Base-by-base conservation (phyloP, 2,888 invertebrate species). In the Diachrysia chrysitis region DNA sequence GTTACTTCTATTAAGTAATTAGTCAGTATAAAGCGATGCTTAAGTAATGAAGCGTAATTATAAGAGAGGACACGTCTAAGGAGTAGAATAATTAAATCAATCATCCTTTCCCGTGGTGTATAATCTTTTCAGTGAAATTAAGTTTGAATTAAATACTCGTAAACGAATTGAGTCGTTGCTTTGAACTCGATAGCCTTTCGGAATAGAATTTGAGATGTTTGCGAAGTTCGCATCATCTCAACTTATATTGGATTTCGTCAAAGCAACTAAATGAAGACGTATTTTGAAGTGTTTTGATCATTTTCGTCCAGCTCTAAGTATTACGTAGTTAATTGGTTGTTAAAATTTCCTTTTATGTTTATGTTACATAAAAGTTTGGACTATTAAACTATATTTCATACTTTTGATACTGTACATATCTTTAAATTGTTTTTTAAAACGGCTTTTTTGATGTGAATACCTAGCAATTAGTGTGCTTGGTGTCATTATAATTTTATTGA, bases 1-100 rank as follows among this genome's bases (percentile, higher is more conserved):
- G 92, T 94, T 94, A 93, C 94, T 93, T 94, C 93, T 94, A 93
- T 95, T 94, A 94, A 94, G 93, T 94, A 94, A 95, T 95, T 95
- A 94, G 92, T 89, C 91, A 88, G 91, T 87, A 93, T 94, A 94
- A 94, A 93, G 92, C 93, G 94, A 94, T 94, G 94, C 88, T 94
- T 94, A 94, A 94, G 93, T 94, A 95, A 95, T 94, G 93, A 92
- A 93, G 91, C 89, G 88, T 94, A 95, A 95, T 95, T 95, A 95
- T 92, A 94, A 92, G 94, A 93, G 91, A 94, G 93, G 93, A 95
- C 94, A 94, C 92, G 92, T 93, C 94, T 93, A 85, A 92, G 87
- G 87, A 92, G 93, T 85, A 89, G 88, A 92, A 92, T 94, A 95
- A 95, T 95, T 95, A 93, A 93, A 95, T 94, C 94, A 94, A 95